A percentile compares a stretch with the other conserved stretches of the same genome.
phyloP scores from a whole-genome alignment of 2,797 vertebrate genomes.

The Bufotes viridis region DNA sequence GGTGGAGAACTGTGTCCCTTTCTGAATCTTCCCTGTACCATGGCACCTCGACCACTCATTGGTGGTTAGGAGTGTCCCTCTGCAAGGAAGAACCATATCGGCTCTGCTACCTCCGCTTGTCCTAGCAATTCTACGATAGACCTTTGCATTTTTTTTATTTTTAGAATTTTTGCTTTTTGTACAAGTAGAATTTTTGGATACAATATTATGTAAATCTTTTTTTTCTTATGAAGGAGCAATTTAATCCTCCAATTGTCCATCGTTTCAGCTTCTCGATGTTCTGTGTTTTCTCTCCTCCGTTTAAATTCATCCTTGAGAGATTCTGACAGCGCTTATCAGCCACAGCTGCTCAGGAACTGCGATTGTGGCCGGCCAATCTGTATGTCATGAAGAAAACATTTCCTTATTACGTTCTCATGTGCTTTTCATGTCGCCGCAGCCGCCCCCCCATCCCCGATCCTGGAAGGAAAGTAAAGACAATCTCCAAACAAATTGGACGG shows the following conservation, averaged over 20 bases:
- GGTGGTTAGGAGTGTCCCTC: no score
- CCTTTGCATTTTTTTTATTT: background rate
- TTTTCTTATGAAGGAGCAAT: background rate
- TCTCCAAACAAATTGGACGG: slow-evolving; percentile 29
- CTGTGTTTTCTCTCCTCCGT: slow-evolving; percentile 45
- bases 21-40: no score
- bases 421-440: slow-evolving; percentile 65
- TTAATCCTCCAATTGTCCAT: background rate
- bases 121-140: no score
- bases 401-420: slow-evolving; percentile 50
- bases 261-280: background rate
- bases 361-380: slow-evolving; percentile 61
- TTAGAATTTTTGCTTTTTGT: background rate
- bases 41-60: no score
- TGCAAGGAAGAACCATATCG: no score
- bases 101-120: no score
- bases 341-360: slow-evolving; percentile 64
- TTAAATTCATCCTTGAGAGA: slow-evolving; percentile 26
- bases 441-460: slow-evolving; percentile 32
- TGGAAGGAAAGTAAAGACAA: background rate
- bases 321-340: slow-evolving; percentile 62
- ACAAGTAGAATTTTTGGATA: background rate
- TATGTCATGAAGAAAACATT: slow-evolving; percentile 67
- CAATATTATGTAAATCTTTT: background rate
- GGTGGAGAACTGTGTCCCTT: no score